These are phyloP conservation scores for Mythimna pallens DNA, from an alignment of 2,888 invertebrate genomes.

Conservation along the genomic window DNA sequence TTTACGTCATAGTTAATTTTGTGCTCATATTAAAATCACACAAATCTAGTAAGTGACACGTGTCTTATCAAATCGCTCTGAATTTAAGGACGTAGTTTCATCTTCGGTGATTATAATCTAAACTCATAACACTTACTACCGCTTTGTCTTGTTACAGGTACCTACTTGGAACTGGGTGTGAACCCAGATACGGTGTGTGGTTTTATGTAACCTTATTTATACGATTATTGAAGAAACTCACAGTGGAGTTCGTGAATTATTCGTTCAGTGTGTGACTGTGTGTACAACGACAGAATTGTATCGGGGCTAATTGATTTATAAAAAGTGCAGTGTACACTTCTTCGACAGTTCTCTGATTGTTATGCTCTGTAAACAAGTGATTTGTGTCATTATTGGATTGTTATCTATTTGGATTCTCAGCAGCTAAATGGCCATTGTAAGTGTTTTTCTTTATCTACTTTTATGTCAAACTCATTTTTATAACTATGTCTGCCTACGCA, in stretches of 20 bases:
- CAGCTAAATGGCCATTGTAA: conserved; percentile 84
- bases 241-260: conserved; percentile 76
- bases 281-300: conserved; percentile 74
- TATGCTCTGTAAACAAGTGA: conserved; percentile 82
- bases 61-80: conserved; percentile 69
- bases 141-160: conserved; percentile 91
- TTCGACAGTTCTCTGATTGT: conserved; percentile 74
- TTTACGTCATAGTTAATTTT: conserved; percentile 88
- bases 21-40: conserved; percentile 80
- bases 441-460: conserved; percentile 69
- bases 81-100: conserved; percentile 61
- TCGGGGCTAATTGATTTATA: conserved; percentile 75
- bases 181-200: conserved; percentile 88
- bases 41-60: conserved; percentile 79
- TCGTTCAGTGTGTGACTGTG: conserved; percentile 62
- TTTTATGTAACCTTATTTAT: conserved; percentile 88
- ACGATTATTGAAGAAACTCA: conserved; percentile 79
- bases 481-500: conserved; percentile 6
- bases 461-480: conserved; percentile 30
- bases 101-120: conserved; percentile 63
- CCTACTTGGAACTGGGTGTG: conserved; percentile 89
- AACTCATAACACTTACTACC: conserved; percentile 79
- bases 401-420: conserved; percentile 80
- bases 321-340: conserved; percentile 81
- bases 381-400: conserved; percentile 86